Base-by-base conservation (phyloP, 2,113 vertebrate genomes). In the Myanophis thanlyinensis region DNA sequence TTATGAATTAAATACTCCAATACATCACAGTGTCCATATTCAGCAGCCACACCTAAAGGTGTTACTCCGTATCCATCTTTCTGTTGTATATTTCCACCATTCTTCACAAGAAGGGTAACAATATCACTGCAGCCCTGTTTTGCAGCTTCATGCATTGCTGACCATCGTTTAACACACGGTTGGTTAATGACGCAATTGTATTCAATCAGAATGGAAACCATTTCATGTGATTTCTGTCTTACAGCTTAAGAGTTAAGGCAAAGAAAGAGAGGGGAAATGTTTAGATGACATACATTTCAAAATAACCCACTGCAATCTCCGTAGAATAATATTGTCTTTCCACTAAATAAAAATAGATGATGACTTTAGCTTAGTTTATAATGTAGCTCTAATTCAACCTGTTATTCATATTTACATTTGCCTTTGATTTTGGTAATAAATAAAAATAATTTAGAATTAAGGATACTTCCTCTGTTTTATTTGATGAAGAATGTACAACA, bases 141-240 rank as follows among this genome's bases (percentile, higher is more conserved):
- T 40, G 98, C 98, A 25, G 98, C 98, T 97, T 99, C 98, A 1
- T 99, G 98, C 88, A 97, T 97, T 47, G 98, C 98, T 0, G 98
- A 99, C 98, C 98, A 98, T 51, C 93, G 96, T 59, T 96, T 98
- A 85, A 97, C 94, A 8, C 98, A 98, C 0, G 98, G 97, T 94
- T 98, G 98, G 94, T 98, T 97, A 92, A 98, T 97, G 18, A 95
- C 97, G 88, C 98, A 96, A 18, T 98, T 98, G 54, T 98, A 94
- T 94, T 97, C 97, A 89, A 99, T 97, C 88, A 99, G 97, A n/a
- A 94, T 44, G 1, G 96, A 93, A 11, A 96, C 98, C 97, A 98
- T 98, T 85, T 99, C 97, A 18, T 98, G 98, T 30, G 96, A 98
- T 48, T 97, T 96, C 46, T 84, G 96, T 96, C 97, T 98, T 93